Conservation (phyloP, 2,113 vertebrate genomes). For the Mellivora capensis region DNA sequence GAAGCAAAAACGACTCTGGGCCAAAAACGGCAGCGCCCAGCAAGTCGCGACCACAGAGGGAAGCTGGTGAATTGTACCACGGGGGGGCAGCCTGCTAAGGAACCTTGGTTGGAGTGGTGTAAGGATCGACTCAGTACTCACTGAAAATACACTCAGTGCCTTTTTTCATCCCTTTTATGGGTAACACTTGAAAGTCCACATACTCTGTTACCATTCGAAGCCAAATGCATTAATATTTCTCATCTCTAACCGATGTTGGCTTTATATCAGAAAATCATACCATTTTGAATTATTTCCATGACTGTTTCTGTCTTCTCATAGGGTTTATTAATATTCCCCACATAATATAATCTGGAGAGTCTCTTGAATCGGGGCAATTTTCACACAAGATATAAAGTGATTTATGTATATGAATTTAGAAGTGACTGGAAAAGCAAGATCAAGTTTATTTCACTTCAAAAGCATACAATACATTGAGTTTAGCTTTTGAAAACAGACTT, state of each 20-base stretch:
- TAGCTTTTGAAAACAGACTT: background rate
- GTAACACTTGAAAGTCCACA: background rate
- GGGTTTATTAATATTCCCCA: background rate
- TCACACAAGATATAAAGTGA: background rate
- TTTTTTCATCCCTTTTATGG: background rate
- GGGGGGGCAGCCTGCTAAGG: background rate
- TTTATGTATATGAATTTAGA: background rate
- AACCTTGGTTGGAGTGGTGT: background rate
- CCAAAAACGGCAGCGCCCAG: background rate
- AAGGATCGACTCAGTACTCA: background rate
- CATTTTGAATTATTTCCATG: background rate
- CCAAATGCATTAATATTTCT: background rate
- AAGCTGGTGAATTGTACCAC: background rate
- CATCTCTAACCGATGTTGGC: background rate
- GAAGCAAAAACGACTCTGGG: background rate
- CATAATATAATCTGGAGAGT: background rate
- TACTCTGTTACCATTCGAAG: background rate
- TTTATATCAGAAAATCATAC: constrained; percentile 20
- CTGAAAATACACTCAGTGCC: background rate
- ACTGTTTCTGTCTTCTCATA: background rate
- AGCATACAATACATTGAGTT: background rate
- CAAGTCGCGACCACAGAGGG: background rate
- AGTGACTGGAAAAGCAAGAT: background rate
- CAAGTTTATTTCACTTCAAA: constrained; percentile 14
- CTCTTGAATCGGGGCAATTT: background rate